Percentiles rank a stretch among this genome's conserved stretches.
These are phyloP conservation scores for Cyphomyrus plagiostoma DNA, from an alignment of 2,113 vertebrate genomes.

Conservation along the genomic window DNA sequence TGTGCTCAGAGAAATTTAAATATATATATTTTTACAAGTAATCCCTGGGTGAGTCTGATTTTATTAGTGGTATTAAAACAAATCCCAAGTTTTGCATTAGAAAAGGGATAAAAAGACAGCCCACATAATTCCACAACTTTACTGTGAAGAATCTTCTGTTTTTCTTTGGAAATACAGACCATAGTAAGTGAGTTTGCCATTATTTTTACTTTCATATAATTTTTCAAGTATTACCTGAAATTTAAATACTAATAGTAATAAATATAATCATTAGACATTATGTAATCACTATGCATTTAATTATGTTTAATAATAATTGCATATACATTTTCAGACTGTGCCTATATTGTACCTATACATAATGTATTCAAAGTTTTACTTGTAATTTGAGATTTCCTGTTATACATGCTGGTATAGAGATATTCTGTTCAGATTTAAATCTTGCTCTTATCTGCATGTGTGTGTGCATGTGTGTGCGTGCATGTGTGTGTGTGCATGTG, in stretches of 20 bases:
- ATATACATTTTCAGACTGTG: neutral
- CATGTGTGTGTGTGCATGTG: neutral
- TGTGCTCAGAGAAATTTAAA: neutral
- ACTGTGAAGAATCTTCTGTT: neutral
- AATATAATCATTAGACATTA: neutral
- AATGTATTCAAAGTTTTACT: neutral
- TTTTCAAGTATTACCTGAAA: neutral
- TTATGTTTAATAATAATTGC: neutral
- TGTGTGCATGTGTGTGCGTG: neutral
- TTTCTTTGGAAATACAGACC: neutral
- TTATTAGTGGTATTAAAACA: neutral
- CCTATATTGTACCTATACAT: neutral
- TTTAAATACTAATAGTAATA: neutral
- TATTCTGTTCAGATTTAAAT: neutral
- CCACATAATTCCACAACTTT: neutral
- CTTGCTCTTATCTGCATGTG: neutral
- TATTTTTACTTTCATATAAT: neutral
- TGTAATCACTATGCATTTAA: neutral
- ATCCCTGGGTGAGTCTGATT: neutral
- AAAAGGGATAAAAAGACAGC: neutral
- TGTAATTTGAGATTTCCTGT: neutral
- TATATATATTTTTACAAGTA: neutral
- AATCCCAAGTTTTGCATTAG: neutral
- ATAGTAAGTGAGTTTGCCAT: neutral
- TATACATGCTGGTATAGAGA: neutral